A percentile compares a stretch with the other conserved stretches of the same genome.
These are phyloP conservation scores for Drosophila elegans DNA, from an alignment of 1,140 invertebrate species.

Conservation along the genomic window DNA sequence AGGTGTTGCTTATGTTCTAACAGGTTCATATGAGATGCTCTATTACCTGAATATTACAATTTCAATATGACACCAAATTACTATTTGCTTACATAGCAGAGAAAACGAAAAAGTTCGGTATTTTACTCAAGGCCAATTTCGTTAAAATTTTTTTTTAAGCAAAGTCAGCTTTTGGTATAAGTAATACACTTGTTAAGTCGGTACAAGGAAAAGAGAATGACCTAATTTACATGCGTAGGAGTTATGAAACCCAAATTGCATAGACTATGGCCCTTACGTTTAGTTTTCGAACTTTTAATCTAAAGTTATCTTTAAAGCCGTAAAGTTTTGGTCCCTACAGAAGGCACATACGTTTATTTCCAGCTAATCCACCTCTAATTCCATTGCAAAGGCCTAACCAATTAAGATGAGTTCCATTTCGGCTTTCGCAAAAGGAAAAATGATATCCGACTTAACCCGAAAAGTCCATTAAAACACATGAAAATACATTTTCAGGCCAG, in stretches of 20 bases:
- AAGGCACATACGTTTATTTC: constrained; percentile 17
- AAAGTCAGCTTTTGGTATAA: neutral
- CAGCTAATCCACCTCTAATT: constrained; percentile 29
- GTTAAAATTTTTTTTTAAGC: no score
- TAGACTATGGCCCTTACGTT: constrained; percentile 5
- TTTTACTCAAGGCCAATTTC: no score
- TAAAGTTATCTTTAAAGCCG: constrained; percentile 11
- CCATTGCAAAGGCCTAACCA: constrained; percentile 36
- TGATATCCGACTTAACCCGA: constrained; percentile 60
- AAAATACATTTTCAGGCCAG: constrained; percentile 65
- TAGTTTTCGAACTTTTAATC: neutral
- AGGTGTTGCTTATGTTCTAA: constrained; percentile 1
- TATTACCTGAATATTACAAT: neutral
- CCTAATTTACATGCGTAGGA: no score
- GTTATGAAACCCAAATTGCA: neutral
- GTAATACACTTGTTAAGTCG: constrained; percentile 11
- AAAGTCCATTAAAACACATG: constrained; percentile 77
- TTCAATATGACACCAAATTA: neutral
- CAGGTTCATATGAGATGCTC: neutral
- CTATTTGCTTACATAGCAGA: neutral
- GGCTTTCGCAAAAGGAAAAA: constrained; percentile 43
- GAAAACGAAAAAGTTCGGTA: no score
- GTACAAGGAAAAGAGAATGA: no score
- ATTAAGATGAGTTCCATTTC: constrained; percentile 53
- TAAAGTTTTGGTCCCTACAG: neutral